These are phyloP conservation scores for Trichoplax adhaerens DNA, from an alignment of 37 sponge, comb jelly and placozoan species.

Conservation along the genomic window DNA sequence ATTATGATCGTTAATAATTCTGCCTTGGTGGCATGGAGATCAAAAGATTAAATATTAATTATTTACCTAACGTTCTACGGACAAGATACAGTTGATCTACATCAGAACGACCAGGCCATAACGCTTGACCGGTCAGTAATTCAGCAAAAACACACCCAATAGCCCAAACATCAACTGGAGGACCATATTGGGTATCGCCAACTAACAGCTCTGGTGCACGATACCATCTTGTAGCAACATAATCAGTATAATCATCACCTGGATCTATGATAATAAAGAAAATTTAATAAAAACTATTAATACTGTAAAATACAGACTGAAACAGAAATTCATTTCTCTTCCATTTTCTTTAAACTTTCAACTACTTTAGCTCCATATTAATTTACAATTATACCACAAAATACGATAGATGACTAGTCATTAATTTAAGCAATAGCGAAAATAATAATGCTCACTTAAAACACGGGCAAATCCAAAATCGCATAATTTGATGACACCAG, in stretches of 20 bases:
- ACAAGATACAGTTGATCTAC: slow-evolving; percentile 88
- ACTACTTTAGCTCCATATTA: too few species aligned
- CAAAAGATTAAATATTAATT: too few species aligned
- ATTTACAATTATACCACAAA: too few species aligned
- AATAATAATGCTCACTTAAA: slow-evolving; percentile 14
- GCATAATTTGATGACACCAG: slow-evolving; percentile 82
- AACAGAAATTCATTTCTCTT: too few species aligned
- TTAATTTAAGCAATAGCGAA: not conserved
- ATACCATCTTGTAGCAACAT: slow-evolving; percentile 97
- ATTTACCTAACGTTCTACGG: slow-evolving; percentile 55
- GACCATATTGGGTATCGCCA: slow-evolving; percentile 93
- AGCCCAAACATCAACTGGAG: slow-evolving; percentile 95
- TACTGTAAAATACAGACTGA: not conserved
- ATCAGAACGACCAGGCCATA: slow-evolving; percentile 91
- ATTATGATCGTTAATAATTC: too few species aligned
- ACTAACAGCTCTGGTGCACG: slow-evolving; percentile 91
- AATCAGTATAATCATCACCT: slow-evolving; percentile 93
- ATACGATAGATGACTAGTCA: not conserved
- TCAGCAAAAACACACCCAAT: slow-evolving; percentile 96
- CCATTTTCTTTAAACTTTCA: too few species aligned
- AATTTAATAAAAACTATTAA: not conserved
- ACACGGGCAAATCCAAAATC: slow-evolving; percentile 97
- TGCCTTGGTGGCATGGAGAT: too few species aligned
- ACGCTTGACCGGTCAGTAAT: slow-evolving; percentile 67
- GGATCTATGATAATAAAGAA: not conserved